phyloP scores from a whole-genome alignment of 2,888 invertebrate genomes.

The Caenorhabditis panamensis region DNA sequence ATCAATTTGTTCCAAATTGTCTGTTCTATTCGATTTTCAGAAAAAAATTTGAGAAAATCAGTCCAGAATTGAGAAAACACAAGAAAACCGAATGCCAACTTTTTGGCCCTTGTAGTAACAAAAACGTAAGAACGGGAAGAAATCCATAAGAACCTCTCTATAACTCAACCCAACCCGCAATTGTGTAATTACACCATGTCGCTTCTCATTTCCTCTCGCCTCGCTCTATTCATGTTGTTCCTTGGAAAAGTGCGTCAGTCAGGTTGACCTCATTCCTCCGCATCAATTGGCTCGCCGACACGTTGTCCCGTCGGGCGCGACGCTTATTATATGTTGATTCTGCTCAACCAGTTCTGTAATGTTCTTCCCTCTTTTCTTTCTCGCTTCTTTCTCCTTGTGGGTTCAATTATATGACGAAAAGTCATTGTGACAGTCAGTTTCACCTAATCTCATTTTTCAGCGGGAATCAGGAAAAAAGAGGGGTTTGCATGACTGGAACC shows the following conservation, averaged over 20 bases:
- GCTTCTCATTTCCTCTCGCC: conserved; percentile 19
- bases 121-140: too few species aligned
- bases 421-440: conserved; percentile 33
- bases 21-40: too few species aligned
- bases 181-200: conserved; percentile 56
- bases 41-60: too few species aligned
- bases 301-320: conserved; percentile 20
- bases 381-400: not conserved
- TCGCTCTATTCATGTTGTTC: conserved; percentile 33
- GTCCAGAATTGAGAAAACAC: too few species aligned
- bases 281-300: conserved; percentile 52
- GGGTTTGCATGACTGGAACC: not conserved
- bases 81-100: too few species aligned
- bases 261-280: conserved; percentile 59
- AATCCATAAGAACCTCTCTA: too few species aligned
- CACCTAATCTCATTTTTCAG: conserved; percentile 7
- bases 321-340: conserved; percentile 51
- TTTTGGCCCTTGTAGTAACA: not conserved
- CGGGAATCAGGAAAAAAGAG: too few species aligned
- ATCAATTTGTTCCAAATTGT: too few species aligned
- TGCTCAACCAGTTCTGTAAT: conserved; percentile 44
- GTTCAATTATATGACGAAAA: conserved; percentile 36
- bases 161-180: conserved; percentile 28
- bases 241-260: conserved; percentile 24
- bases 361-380: conserved; percentile 18